Conservation (phyloP, 2,797 vertebrate species). For the Neostethus bicornis region DNA sequence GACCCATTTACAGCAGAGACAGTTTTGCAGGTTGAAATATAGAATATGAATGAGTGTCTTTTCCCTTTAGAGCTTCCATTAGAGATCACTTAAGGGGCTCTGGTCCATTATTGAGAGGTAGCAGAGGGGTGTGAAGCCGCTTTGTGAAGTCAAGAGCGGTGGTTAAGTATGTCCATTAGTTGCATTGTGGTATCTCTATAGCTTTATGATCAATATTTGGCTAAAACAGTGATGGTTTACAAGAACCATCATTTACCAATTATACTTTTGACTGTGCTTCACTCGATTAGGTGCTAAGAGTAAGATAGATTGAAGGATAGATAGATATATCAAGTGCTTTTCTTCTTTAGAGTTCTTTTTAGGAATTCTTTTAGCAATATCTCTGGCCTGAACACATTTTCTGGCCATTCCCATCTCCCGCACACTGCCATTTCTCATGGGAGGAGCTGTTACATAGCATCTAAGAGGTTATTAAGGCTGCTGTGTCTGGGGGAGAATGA, state of each 20-base stretch:
- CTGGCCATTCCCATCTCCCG: slow-evolving; percentile 14
- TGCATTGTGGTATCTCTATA: slow-evolving; percentile 31
- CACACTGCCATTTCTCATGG: slow-evolving; percentile 38
- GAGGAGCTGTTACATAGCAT: slow-evolving; percentile 58
- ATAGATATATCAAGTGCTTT: background rate
- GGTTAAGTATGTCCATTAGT: slow-evolving; percentile 53
- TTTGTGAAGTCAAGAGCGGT: slow-evolving; percentile 53
- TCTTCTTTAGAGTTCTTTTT: background rate
- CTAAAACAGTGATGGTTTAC: slow-evolving; percentile 28
- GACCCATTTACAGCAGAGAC: slow-evolving; percentile 62
- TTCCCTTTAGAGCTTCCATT: slow-evolving; percentile 74
- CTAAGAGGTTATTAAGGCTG: slow-evolving; percentile 59
- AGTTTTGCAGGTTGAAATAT: slow-evolving; percentile 58
- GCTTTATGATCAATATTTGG: slow-evolving; percentile 31
- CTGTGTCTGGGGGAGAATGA: slow-evolving; percentile 43
- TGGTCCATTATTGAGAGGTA: slow-evolving; percentile 70
- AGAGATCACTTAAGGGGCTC: slow-evolving; percentile 75
- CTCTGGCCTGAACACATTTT: slow-evolving; percentile 15
- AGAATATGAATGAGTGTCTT: slow-evolving; percentile 68
- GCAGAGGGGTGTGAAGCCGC: slow-evolving; percentile 59
- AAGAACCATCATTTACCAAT: slow-evolving; percentile 27
- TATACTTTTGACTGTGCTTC: background rate
- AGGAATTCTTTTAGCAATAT: slow-evolving; percentile 13
- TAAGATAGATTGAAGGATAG: background rate
- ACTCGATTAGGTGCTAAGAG: background rate